Evolutionary conservation across 1,140 invertebrate species (phyloP), one percentile per base, ranked within the genome.

Genomic region (Aricia agestis): DNA sequence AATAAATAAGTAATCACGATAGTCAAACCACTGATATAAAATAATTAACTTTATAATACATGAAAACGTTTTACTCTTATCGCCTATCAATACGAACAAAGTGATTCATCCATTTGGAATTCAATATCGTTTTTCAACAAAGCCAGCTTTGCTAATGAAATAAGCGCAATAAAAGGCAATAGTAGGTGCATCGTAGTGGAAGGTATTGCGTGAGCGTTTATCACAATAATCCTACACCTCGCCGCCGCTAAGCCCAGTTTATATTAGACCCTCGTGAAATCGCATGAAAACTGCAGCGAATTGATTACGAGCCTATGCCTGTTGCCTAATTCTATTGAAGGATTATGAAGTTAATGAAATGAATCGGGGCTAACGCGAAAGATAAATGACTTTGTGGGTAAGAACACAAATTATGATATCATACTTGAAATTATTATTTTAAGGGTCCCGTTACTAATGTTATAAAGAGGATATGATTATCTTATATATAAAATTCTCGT

Each of bases 131-230:
- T 63, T 63, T 63, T 63, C 59, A 63, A 19, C 59, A 63, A 63
- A 63, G 59, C 59, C 17, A 25, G 59, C 59, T 19, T 19, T 63
- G 59, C 59, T 63, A 63, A 63, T 63, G 59, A 63, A 59, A 63
- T 69, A 19, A 58, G 32, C 52, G 31, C 36, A 61, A 69, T 69
- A 69, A 69, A 69, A 69, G 59, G 59, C 68, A 69, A 61, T 69
- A 36, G 57, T 59, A 63, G 59, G 36, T 69, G 58, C 59, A 41
- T 63, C 61, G 32, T 69, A 69, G 59, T 57, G 13, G 32, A 69
- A 69, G 59, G 57, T 61, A 69, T 69, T 69, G 68, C 68, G 68
- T 69, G 68, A 57, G 68, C 68, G 58, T 69, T 42, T 69, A 69
- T 69, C 59, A 69, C 58, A 63, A 63, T 69, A 69, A 69, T 69